Evolutionary conservation across 2,797 vertebrate genomes (phyloP).

Genomic region (Nothura maculosa): DNA sequence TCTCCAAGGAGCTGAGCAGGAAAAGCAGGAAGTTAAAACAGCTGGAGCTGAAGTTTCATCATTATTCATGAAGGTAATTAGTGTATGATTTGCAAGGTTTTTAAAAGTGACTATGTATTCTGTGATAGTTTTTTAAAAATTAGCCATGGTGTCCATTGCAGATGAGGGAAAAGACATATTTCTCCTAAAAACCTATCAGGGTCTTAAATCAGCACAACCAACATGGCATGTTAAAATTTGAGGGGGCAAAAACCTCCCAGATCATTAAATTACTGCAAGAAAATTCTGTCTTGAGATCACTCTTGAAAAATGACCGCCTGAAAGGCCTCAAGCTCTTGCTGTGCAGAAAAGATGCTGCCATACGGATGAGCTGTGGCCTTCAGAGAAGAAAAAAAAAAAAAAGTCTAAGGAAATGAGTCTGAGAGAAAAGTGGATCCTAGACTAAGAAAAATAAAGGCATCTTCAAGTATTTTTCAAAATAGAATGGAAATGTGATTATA

Average conservation of each 20-base stretch:
- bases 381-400: background rate
- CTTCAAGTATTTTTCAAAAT: background rate
- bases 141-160: background rate
- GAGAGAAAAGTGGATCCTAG: background rate
- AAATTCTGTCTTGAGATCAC: background rate
- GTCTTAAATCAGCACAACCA: background rate
- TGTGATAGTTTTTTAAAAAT: background rate
- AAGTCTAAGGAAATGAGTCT: background rate
- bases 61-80: background rate
- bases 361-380: background rate
- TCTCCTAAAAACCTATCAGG: background rate
- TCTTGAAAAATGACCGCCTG: background rate
- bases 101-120: background rate
- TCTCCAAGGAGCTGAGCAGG: background rate
- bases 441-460: constrained; percentile 24
- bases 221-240: background rate
- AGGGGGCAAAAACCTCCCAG: fast-evolving
- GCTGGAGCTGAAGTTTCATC: constrained; percentile 7
- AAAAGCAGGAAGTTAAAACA: constrained; percentile 39
- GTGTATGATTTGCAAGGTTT: background rate
- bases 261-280: background rate
- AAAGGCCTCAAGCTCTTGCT: background rate
- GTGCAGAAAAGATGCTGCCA: background rate
- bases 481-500: background rate
- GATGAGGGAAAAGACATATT: background rate